These are phyloP conservation scores for Syrrhaptes paradoxus DNA, from an alignment of 2,113 vertebrate species.

Conservation along the genomic window DNA sequence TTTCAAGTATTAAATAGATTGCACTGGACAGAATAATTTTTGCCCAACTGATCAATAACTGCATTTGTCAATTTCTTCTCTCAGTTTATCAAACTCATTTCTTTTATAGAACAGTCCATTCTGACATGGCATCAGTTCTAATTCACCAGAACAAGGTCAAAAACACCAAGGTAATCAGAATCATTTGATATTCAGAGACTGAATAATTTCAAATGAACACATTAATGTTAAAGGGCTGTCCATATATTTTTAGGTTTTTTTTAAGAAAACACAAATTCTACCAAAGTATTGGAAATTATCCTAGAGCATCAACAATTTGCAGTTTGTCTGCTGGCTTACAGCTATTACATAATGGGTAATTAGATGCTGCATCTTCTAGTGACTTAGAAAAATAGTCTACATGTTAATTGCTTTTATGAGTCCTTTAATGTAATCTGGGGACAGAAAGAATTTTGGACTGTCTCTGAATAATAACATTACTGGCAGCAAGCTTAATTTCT, in stretches of 20 bases:
- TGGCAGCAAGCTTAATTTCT: not conserved
- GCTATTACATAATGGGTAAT: slow-evolving; percentile 67
- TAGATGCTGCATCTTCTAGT: slow-evolving; percentile 65
- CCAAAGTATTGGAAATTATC: not conserved
- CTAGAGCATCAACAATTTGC: slow-evolving; percentile 39
- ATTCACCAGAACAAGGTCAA: not conserved
- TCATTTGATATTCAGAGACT: not conserved
- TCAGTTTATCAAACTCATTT: not conserved
- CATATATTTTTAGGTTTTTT: not conserved
- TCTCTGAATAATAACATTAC: slow-evolving; percentile 43
- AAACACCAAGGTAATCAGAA: not conserved
- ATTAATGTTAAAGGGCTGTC: not conserved
- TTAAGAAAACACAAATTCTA: not conserved
- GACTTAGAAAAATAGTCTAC: slow-evolving; percentile 74
- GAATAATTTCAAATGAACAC: not conserved
- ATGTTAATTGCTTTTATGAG: slow-evolving; percentile 68
- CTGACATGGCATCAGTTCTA: not conserved
- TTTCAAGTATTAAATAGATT: not conserved
- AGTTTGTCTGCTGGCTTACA: slow-evolving; percentile 63
- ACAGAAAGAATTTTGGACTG: slow-evolving; percentile 47
- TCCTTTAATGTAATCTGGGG: slow-evolving; percentile 48
- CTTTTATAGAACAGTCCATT: not conserved
- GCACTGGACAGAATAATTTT: not conserved
- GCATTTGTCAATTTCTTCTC: not conserved
- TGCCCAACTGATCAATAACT: not conserved